These are phyloP conservation scores for Bombyx mori DNA, from an alignment of 1,140 invertebrate genomes.

Conservation along the genomic window ASM3026992v2 NC_085113.1:7524501-7525000, in stretches of 20 bases:
- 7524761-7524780: conserved; percentile 27
- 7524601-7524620: too few relatives aligned
- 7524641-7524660: background rate
- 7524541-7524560: too few relatives aligned
- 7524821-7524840: conserved; percentile 29
- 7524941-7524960: too few relatives aligned
- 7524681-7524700: conserved; percentile 24
- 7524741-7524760: conserved; percentile 2
- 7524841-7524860: conserved; percentile 60
- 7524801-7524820: conserved; percentile 1
- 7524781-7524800: conserved; percentile 20
- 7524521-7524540: too few relatives aligned
- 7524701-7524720: conserved; percentile 45
- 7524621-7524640: too few relatives aligned
- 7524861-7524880: conserved; percentile 65
- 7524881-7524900: conserved; percentile 66
- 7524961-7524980: too few relatives aligned
- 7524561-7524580: too few relatives aligned
- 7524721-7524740: conserved; percentile 29
- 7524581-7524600: too few relatives aligned
- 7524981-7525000: too few relatives aligned
- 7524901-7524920: conserved; percentile 61
- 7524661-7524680: conserved; percentile 18
- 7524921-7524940: conserved; percentile 48
- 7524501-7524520: too few relatives aligned